Conservation (phyloP, 2,888 invertebrate genomes). For the Limenitis camilla region DNA sequence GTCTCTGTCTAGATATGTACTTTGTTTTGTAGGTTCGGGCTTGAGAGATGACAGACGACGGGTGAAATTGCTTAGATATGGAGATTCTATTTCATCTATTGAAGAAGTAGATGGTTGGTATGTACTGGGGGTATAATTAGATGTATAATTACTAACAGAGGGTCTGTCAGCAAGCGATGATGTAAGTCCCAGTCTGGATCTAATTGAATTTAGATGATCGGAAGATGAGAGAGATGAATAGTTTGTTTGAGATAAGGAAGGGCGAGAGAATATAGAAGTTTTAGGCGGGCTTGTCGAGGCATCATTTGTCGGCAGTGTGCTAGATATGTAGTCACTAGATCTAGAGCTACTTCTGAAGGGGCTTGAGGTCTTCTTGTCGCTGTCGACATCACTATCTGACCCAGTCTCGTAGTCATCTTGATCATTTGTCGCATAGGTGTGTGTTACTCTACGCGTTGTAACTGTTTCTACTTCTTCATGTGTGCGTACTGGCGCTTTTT, state of each 20-base stretch:
- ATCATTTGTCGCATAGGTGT: constrained; percentile 58
- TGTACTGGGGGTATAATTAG: constrained; percentile 44
- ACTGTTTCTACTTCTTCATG: constrained; percentile 68
- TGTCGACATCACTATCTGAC: constrained; percentile 80
- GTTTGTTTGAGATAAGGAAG: constrained; percentile 50
- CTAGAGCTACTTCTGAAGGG: constrained; percentile 54
- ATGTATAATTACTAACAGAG: constrained; percentile 42
- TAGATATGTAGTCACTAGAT: constrained; percentile 63
- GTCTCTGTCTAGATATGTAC: constrained; percentile 50
- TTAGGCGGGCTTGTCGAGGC: constrained; percentile 51
- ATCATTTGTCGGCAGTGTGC: constrained; percentile 51
- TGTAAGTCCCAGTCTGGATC: constrained; percentile 73
- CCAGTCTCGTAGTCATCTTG: constrained; percentile 80
- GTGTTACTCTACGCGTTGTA: constrained; percentile 69
- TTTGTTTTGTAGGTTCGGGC: constrained; percentile 49
- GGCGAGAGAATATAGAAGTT: constrained; percentile 56
- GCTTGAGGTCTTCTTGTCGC: constrained; percentile 55
- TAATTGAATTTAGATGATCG: constrained; percentile 74
- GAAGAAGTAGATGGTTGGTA: constrained; percentile 55
- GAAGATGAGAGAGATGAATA: constrained; percentile 57
- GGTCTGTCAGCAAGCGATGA: constrained; percentile 56
- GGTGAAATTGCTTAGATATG: constrained; percentile 82
- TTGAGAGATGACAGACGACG: constrained; percentile 72
- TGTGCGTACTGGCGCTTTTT: constrained; percentile 53
- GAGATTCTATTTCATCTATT: constrained; percentile 76